A percentile compares a stretch with the other conserved stretches of the same genome.
phyloP scores from a whole-genome alignment of 2,888 invertebrate genomes.

The Altica lythri region DNA sequence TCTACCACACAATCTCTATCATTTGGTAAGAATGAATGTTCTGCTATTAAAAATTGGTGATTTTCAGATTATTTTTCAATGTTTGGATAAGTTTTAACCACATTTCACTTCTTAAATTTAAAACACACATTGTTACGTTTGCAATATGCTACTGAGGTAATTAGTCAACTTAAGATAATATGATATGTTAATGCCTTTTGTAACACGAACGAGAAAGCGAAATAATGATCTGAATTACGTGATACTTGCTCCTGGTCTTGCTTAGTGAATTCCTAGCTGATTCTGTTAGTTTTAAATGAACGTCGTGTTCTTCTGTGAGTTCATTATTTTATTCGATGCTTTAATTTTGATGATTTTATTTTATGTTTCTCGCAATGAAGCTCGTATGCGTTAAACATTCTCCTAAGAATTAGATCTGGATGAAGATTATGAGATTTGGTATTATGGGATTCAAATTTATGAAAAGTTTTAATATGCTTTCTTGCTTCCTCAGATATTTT shows the following conservation, averaged over 20 bases:
- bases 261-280: not conserved
- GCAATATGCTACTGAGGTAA: not conserved
- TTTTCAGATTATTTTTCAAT: not conserved
- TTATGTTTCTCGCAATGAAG: not conserved
- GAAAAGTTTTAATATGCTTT: not conserved
- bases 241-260: not conserved
- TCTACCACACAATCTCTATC: constrained; percentile 1
- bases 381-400: not conserved
- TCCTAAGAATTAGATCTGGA: not conserved
- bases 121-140: constrained; percentile 1
- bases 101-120: not conserved
- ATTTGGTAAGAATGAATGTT: constrained; percentile 1
- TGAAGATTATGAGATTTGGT: not conserved
- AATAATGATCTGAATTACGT: not conserved
- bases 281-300: constrained; percentile 1
- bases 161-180: too few relatives aligned
- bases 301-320: constrained; percentile 1
- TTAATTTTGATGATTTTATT: not conserved
- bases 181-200: too few relatives aligned
- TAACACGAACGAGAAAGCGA: constrained; percentile 1
- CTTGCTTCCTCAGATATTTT: not conserved
- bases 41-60: too few relatives aligned
- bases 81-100: not conserved
- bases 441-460: not conserved
- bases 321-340: not conserved